Conservation (phyloP, 2,797 vertebrate genomes). For the Melanotaenia maccullochi region DNA sequence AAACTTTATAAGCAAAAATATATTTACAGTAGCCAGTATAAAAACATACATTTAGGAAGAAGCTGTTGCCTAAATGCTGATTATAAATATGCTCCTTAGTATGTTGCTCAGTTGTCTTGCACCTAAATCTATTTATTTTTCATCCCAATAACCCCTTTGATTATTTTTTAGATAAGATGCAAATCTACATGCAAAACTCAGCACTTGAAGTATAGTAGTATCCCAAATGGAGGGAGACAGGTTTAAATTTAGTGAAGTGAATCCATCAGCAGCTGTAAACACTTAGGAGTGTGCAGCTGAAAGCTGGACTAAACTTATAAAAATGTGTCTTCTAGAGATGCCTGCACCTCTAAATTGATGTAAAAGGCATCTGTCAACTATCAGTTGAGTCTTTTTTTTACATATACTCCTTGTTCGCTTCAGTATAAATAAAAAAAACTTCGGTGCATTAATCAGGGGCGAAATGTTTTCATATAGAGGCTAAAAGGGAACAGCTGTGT, state of each 20-base stretch:
- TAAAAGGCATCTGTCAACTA: constrained; percentile 8
- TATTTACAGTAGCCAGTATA: constrained; percentile 2
- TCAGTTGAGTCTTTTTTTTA: constrained; percentile 8
- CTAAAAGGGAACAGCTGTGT: constrained; percentile 71
- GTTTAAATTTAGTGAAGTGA: constrained; percentile 16
- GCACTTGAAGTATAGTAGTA: constrained; percentile 7
- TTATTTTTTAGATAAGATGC: constrained; percentile 37
- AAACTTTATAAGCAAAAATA: constrained; percentile 18
- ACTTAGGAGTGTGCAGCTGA: neutral
- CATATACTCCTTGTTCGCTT: constrained; percentile 1
- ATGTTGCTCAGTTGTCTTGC: constrained; percentile 24
- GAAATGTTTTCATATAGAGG: constrained; percentile 47
- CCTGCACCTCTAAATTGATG: constrained; percentile 1
- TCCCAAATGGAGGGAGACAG: constrained; percentile 12
- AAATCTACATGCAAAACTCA: constrained; percentile 35
- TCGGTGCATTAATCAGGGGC: constrained; percentile 47
- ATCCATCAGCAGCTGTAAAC: constrained; percentile 31
- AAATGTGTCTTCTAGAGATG: constrained; percentile 6
- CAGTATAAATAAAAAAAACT: constrained; percentile 51
- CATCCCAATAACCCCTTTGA: constrained; percentile 31
- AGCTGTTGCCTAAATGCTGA: constrained; percentile 1
- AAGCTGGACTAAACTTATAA: neutral
- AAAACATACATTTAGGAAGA: constrained; percentile 15
- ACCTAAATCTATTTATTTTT: constrained; percentile 32
- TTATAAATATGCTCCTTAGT: constrained; percentile 35